A percentile compares a stretch with the other conserved stretches of the same genome.
Conservation (phyloP, 2,888 invertebrate genomes). For the Pomacea canaliculata region DNA sequence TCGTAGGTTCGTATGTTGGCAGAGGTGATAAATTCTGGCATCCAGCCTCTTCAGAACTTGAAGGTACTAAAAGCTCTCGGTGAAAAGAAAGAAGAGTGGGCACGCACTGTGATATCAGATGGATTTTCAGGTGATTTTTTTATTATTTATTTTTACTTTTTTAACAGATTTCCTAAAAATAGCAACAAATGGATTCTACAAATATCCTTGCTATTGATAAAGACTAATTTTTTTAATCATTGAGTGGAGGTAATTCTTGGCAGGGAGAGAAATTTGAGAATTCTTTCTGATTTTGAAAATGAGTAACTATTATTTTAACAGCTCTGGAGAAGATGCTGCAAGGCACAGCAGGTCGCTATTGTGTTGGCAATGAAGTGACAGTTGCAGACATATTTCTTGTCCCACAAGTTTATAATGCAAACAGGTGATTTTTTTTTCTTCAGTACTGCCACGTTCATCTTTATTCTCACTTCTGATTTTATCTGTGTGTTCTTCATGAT, state of each 20-base stretch:
- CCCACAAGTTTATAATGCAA: slow-evolving; percentile 94
- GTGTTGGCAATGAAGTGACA: slow-evolving; percentile 93
- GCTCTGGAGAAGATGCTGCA: slow-evolving; percentile 90
- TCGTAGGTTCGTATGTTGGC: slow-evolving; percentile 81
- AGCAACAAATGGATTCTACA: too few relatives aligned
- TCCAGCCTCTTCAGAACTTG: slow-evolving; percentile 96
- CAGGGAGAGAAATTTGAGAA: too few relatives aligned
- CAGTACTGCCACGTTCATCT: too few relatives aligned
- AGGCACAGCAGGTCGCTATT: slow-evolving; percentile 82
- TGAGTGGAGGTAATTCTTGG: background rate
- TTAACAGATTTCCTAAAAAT: background rate
- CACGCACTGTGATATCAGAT: slow-evolving; percentile 89
- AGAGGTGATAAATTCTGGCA: slow-evolving; percentile 91
- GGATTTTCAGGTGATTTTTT: slow-evolving; percentile 79
- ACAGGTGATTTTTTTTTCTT: slow-evolving; percentile 75
- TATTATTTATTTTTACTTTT: background rate
- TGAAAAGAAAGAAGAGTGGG: slow-evolving; percentile 90
- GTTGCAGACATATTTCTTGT: slow-evolving; percentile 95
- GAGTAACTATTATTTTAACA: slow-evolving; percentile 59
- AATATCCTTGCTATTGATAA: too few relatives aligned
- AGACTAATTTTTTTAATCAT: background rate
- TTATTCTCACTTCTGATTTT: background rate
- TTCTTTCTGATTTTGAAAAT: too few relatives aligned
- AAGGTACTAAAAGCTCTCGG: slow-evolving; percentile 79
- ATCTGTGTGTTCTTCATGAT: background rate